Conservation (phyloP, 92 coral and sea anemone species). For the Siderastrea radians region DNA sequence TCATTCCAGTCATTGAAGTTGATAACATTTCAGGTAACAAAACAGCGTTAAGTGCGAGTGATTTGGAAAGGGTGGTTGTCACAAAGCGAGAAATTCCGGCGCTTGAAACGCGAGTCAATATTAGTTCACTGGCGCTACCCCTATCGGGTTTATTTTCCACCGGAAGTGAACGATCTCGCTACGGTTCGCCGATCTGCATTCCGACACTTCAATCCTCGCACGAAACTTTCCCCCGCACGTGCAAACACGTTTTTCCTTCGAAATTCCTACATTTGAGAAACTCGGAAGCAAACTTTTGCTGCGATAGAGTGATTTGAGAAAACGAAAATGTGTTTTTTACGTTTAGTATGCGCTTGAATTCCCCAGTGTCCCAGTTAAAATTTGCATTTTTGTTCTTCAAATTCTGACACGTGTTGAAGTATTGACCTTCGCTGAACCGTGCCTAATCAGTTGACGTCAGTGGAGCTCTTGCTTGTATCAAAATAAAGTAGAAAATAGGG, state of each 20-base stretch:
- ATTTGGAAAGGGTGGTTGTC: background rate
- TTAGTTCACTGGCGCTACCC: constrained; percentile 74
- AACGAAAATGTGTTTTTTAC: background rate
- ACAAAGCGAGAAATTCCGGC: constrained; percentile 54
- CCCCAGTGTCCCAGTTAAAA: constrained; percentile 36
- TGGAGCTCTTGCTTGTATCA: constrained; percentile 7
- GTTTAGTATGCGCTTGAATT: constrained; percentile 18
- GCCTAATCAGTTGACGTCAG: constrained; percentile 50
- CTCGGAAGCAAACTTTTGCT: background rate
- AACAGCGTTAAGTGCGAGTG: background rate
- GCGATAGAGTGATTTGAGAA: background rate
- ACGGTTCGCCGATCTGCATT: constrained; percentile 40
- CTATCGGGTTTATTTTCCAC: constrained; percentile 62
- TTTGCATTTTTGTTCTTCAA: constrained; percentile 40
- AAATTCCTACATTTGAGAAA: background rate
- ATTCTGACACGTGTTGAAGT: constrained; percentile 40
- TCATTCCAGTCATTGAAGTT: background rate
- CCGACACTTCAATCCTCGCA: constrained; percentile 27
- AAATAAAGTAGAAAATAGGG: constrained; percentile 5
- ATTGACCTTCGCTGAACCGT: constrained; percentile 67
- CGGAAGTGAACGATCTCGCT: constrained; percentile 72
- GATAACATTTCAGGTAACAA: background rate
- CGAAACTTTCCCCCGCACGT: constrained; percentile 54
- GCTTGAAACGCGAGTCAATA: constrained; percentile 60
- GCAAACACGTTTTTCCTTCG: constrained; percentile 15